phyloP scores from a whole-genome alignment of 2,888 invertebrate species.

The Leucophenga maculata region DNA sequence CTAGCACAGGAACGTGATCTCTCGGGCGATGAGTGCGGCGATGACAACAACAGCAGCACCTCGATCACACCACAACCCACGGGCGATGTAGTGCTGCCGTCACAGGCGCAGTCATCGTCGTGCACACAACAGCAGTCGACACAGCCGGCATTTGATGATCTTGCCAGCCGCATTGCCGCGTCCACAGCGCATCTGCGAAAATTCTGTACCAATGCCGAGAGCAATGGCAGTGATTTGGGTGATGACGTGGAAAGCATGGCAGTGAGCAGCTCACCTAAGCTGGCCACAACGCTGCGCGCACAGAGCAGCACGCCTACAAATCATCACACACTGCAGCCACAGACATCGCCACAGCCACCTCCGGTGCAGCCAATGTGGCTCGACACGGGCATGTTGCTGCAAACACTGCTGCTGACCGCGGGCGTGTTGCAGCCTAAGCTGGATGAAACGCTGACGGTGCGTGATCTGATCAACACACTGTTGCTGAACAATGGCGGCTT shows the following conservation, averaged over 20 bases:
- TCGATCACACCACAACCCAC: constrained; percentile 66
- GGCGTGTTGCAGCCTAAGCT: constrained; percentile 57
- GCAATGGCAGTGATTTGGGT: constrained; percentile 58
- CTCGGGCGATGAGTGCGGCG: constrained; percentile 74
- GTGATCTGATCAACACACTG: constrained; percentile 66
- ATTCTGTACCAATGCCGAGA: constrained; percentile 53
- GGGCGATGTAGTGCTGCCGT: neutral
- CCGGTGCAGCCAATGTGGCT: constrained; percentile 54
- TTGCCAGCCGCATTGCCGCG: constrained; percentile 55
- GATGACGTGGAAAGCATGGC: constrained; percentile 41
- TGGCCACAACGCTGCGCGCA: constrained; percentile 26
- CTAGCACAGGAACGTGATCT: constrained; percentile 72
- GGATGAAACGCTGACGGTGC: constrained; percentile 66
- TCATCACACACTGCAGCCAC: constrained; percentile 35
- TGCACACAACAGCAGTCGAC: constrained; percentile 37
- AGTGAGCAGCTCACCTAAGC: constrained; percentile 21
- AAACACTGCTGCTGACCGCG: constrained; percentile 66
- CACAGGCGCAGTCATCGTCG: constrained; percentile 14
- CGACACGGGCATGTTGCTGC: constrained; percentile 65
- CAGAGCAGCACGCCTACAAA: constrained; percentile 30
- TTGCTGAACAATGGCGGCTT: constrained; percentile 58
- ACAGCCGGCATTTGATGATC: constrained; percentile 41
- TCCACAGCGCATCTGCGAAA: constrained; percentile 57
- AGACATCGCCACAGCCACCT: constrained; percentile 47
- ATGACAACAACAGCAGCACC: constrained; percentile 74